Base-by-base conservation (phyloP, 2,113 vertebrate species). In the Epinephelus moara region DNA sequence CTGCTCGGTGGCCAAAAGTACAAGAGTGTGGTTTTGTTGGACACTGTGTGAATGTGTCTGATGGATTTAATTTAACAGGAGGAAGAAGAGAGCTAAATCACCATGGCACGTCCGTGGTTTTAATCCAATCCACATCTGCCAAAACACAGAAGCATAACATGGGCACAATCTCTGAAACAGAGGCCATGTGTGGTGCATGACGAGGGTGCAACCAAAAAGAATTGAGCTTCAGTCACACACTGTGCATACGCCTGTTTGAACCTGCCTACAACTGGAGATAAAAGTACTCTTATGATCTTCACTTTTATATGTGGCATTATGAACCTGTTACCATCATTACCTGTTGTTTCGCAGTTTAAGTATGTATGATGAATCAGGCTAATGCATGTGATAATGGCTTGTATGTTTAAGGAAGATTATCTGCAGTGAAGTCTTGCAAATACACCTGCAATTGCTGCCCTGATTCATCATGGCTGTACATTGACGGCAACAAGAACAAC, bases 21-120 rank as follows among this genome's bases (percentile, higher is more conserved):
- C 53, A 81, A 47, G 27, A 21, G 40, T 52, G 52, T 21, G 80
- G 40, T 84, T 72, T 81, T 78, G 78, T 64, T 64, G 60, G 77
- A 57, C 74, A 57, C 14, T 11, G 45, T 78, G 75, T 70, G 73
- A 77, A 76, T 3, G 59, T 45, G 61, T 82, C 37, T 12, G 19
- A n/a, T 80, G 57, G 75, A 71, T 87, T 85, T 70, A 72, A 67
- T 63, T 71, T 49, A 78, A 81, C 63, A 70, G 47, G 55, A 80
- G 19, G 27, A 52, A 73, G 71, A 80, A 47, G 40, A 40, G 11
- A 56, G 15, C 12, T 45, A 77, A 82, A 70, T 73, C 78, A 30
- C 30, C 9, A 13, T 18, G 25, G 55, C 30, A 45, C 69, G 55
- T 53, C 49, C 21, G 2, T 7, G 49, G 47, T 70, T 84, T 82